These are phyloP conservation scores for Montipora cactus DNA, from an alignment of 64 coral and sea anemone species.

Conservation along the genomic window DNA sequence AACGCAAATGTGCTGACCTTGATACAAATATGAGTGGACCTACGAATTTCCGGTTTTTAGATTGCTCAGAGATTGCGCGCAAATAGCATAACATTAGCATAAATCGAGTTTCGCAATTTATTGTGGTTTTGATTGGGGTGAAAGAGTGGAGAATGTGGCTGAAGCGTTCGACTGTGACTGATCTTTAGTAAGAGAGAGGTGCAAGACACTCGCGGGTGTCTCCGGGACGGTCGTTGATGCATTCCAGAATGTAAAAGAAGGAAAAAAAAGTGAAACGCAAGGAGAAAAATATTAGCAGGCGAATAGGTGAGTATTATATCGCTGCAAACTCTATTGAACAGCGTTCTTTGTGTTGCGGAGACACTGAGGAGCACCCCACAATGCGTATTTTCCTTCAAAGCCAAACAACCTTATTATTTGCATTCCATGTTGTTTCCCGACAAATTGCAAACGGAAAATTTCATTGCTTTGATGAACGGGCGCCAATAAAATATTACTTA, in stretches of 20 bases:
- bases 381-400: slow-evolving; percentile 1
- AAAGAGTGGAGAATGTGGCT: neutral
- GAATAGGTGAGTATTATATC: neutral
- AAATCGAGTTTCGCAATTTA: slow-evolving; percentile 16
- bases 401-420: slow-evolving; percentile 4
- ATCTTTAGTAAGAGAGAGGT: slow-evolving; percentile 11
- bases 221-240: neutral
- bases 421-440: slow-evolving; percentile 40
- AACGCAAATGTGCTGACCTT: neutral
- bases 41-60: slow-evolving; percentile 45
- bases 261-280: neutral
- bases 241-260: neutral
- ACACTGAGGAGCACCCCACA: slow-evolving; percentile 4
- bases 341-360: neutral
- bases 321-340: slow-evolving; percentile 11
- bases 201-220: slow-evolving; percentile 26
- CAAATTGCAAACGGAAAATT: slow-evolving; percentile 4
- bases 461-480: neutral
- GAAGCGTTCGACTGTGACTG: slow-evolving; percentile 27
- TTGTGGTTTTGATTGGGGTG: neutral
- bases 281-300: neutral
- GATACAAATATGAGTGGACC: neutral
- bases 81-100: slow-evolving; percentile 4
- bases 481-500: neutral
- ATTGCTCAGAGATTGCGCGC: slow-evolving; percentile 17